Conservation (phyloP, 2,113 vertebrate species). For the Propithecus coquereli region DNA sequence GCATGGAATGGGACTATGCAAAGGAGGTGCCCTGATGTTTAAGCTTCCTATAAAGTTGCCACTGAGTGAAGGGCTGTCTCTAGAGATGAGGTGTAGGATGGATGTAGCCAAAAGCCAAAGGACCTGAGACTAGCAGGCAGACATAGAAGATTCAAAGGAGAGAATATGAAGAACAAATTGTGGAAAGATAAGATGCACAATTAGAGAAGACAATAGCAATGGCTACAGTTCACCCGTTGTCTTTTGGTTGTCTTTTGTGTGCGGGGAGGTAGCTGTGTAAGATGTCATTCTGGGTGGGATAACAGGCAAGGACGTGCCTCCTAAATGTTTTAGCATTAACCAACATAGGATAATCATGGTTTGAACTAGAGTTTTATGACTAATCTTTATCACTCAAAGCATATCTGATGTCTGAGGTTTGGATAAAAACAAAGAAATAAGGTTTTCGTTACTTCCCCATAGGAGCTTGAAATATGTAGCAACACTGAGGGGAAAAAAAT, state of each 20-base stretch:
- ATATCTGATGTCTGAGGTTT: neutral
- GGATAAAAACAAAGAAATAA: conserved; percentile 31
- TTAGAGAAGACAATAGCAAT: neutral
- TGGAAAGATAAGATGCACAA: neutral
- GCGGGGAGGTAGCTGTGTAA: neutral
- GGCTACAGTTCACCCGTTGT: neutral
- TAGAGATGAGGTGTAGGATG: neutral
- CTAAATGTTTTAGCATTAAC: neutral
- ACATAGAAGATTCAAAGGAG: neutral
- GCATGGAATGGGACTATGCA: neutral
- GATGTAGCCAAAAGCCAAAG: neutral
- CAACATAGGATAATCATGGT: neutral
- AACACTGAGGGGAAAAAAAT: neutral
- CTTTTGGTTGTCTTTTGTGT: neutral
- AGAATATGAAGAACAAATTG: neutral
- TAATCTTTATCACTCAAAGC: neutral
- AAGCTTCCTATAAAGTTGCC: neutral
- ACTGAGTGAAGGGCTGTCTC: neutral
- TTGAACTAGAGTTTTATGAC: neutral
- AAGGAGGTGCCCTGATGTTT: neutral
- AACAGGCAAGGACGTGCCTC: neutral
- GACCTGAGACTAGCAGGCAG: neutral
- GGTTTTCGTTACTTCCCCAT: neutral
- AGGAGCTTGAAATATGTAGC: conserved; percentile 40
- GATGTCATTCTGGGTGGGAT: neutral